phyloP scores from a whole-genome alignment of 2,888 invertebrate species.

The Gastrophysa polygoni region DNA sequence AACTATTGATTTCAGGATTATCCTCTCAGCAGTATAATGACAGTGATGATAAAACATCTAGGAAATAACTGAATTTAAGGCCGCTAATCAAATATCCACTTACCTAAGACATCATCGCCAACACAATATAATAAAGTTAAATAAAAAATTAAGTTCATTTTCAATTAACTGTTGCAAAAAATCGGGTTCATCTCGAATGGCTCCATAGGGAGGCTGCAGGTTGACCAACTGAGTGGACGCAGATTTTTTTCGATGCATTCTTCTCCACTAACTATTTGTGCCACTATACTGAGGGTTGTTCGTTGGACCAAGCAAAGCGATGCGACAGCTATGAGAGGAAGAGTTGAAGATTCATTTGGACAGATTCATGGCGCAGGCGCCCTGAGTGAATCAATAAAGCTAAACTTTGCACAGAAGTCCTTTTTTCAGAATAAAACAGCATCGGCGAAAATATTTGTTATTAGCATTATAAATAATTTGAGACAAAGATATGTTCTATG shows the following conservation, averaged over 20 bases:
- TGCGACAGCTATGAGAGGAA: not conserved
- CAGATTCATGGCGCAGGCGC: slow-evolving; percentile 39
- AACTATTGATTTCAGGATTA: not conserved
- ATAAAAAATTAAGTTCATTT: slow-evolving; percentile 28
- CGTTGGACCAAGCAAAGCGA: slow-evolving; percentile 15
- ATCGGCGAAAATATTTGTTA: too few relatives aligned
- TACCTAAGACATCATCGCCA: slow-evolving; percentile 23
- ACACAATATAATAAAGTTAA: slow-evolving; percentile 21
- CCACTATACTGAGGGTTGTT: slow-evolving; percentile 15
- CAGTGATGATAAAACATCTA: too few relatives aligned
- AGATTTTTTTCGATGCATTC: slow-evolving; percentile 2
- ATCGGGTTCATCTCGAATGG: slow-evolving; percentile 23
- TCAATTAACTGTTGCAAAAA: slow-evolving; percentile 29
- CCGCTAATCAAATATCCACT: slow-evolving; percentile 17
- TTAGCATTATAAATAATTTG: too few relatives aligned
- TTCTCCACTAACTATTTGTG: slow-evolving; percentile 10
- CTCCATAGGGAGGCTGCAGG: slow-evolving; percentile 48
- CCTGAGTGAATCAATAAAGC: slow-evolving; percentile 42
- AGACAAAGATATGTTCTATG: too few relatives aligned
- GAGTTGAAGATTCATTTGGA: slow-evolving; percentile 23
- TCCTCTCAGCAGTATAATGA: not conserved
- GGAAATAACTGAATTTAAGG: too few relatives aligned
- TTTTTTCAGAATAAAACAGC: too few relatives aligned
- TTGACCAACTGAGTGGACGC: slow-evolving; percentile 24
- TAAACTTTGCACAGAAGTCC: too few relatives aligned